Base-by-base conservation (phyloP, 2,797 vertebrate genomes). In the Natrix natrix region DNA sequence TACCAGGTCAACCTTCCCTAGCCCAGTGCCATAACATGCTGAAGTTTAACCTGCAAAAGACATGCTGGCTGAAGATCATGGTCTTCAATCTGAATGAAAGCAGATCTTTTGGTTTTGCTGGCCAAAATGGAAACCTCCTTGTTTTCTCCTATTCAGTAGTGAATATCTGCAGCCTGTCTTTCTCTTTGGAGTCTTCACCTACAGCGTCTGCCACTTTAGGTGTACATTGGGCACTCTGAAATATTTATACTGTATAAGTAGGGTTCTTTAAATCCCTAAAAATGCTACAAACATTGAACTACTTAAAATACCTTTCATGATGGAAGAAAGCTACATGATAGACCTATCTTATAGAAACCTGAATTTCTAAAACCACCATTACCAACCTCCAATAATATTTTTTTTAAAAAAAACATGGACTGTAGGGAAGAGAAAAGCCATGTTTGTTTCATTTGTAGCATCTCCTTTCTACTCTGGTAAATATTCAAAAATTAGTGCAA, bases 401-500 rank as follows among this genome's bases (percentile, higher is more conserved):
- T 60, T 95, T 93, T 93, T 90, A 55, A 92, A 55, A 55, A 55
- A 92, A 55, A 14, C 20, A 91, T 16, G 74, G 32, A 12, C 48
- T 88, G 24, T 48, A 37, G 66, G 92, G 78, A 2, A 87, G 28
- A 92, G 57, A 0, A 92, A 91, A 95, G 90, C 52, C 8, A 89
- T 88, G 3, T 83, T 83, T 83, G 74, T 22, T 83, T 48, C 10
- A 12, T 83, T 83, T 83, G 20, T 83, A 83, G 37, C 43, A 43
- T 43, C 43, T 83, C 10, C 20, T 83, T 83, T 83, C 22, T 48
- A 48, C 74, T 24, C 20, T 83, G 43, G 43, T 48, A 48, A 83
- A 83, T 83, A 83, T 48, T 83, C 4, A 83, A 48, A 48, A 83
- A 24, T 83, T 83, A 83, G 43, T 48, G 37, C 74, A 83, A 83